phyloP scores from a whole-genome alignment of 1,140 invertebrate genomes.

The Megalonaias nervosa region DNA sequence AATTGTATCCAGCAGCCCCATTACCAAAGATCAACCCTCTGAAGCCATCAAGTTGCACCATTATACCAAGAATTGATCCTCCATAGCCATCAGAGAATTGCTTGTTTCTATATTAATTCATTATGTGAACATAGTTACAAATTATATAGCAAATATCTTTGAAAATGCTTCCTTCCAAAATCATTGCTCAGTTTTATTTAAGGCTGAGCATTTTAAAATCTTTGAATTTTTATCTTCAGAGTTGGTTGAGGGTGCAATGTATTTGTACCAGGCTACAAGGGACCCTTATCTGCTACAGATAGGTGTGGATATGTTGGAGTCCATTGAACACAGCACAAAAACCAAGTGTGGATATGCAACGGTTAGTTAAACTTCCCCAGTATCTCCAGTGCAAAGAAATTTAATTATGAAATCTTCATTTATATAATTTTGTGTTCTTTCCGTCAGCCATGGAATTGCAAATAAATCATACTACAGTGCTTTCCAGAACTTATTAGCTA shows the following conservation, averaged over 20 bases:
- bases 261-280: conserved; percentile 93
- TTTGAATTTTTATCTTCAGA: conserved; percentile 74
- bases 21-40: too few species aligned
- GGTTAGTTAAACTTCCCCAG: conserved; percentile 73
- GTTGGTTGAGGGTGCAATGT: conserved; percentile 97
- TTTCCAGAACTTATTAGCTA: too few species aligned
- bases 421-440: too few species aligned
- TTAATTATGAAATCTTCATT: too few species aligned
- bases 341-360: conserved; percentile 99
- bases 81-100: not conserved
- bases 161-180: not conserved
- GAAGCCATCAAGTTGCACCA: not conserved
- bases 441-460: too few species aligned
- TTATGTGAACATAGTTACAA: not conserved
- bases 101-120: not conserved
- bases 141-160: not conserved
- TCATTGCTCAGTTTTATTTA: not conserved
- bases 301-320: conserved; percentile 89
- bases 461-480: too few species aligned
- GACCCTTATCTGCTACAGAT: conserved; percentile 93
- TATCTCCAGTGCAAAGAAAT: too few species aligned
- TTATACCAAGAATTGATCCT: not conserved
- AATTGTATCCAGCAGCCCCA: too few species aligned
- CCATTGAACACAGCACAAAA: conserved; percentile 86
- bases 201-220: not conserved